Evolutionary conservation across 2,888 invertebrate genomes (phyloP).

Genomic region (Cephus rjabovi): DNA sequence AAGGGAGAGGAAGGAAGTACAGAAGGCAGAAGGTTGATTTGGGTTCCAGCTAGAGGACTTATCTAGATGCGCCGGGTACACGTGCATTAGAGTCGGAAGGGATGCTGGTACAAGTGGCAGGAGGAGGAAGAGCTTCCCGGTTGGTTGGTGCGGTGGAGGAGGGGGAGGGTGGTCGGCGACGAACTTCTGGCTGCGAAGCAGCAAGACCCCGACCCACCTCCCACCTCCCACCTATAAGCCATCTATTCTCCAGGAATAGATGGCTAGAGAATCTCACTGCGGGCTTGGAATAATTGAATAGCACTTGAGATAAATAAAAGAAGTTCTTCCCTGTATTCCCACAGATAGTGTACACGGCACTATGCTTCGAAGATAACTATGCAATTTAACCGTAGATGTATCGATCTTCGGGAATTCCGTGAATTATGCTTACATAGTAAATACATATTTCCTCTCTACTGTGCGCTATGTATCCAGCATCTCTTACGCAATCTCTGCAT

Average conservation of each 20-base stretch:
- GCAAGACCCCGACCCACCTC: too few species aligned
- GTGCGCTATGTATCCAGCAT: too few species aligned
- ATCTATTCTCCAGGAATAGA: too few species aligned
- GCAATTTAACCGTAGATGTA: not conserved
- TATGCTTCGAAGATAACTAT: conserved; percentile 1
- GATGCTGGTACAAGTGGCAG: not conserved
- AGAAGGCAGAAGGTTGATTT: conserved; percentile 1
- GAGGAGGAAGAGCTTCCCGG: not conserved
- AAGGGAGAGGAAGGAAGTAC: not conserved
- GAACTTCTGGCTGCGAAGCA: too few species aligned
- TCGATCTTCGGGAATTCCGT: too few species aligned
- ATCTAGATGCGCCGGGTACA: too few species aligned
- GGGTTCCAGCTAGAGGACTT: not conserved
- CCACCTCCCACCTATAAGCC: too few species aligned
- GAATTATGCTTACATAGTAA: too few species aligned
- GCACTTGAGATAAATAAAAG: conserved; percentile 19
- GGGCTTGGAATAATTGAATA: conserved; percentile 23
- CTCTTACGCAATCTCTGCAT: too few species aligned
- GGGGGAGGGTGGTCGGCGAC: not conserved
- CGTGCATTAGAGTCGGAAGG: not conserved
- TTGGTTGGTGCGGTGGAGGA: not conserved
- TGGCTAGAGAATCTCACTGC: not conserved
- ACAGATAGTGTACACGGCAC: too few species aligned
- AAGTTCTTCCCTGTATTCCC: conserved; percentile 11
- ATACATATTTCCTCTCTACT: too few species aligned